Percentiles rank a stretch among this genome's conserved stretches.
Conservation (phyloP, 2,888 invertebrate species). For the Megaustenia siamemsis region DNA sequence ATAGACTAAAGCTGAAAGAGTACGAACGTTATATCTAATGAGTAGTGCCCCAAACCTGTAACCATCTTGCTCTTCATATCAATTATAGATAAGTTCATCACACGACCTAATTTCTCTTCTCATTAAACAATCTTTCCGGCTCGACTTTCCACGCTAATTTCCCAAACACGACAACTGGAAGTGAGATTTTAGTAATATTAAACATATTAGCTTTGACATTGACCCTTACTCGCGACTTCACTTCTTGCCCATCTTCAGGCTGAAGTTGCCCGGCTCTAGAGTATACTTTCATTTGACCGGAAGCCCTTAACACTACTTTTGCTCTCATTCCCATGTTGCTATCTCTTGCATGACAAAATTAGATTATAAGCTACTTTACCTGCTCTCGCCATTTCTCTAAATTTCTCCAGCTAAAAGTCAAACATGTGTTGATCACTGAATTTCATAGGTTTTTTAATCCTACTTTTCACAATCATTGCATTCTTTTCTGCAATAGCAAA, state of each 20-base stretch:
- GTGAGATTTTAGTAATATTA: constrained; percentile 2
- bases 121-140: background rate
- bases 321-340: background rate
- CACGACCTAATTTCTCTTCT: background rate
- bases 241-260: background rate
- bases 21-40: constrained; percentile 22
- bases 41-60: background rate
- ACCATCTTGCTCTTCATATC: background rate
- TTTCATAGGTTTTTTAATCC: background rate
- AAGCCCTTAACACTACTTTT: background rate
- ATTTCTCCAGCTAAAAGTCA: constrained; percentile 32
- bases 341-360: constrained; percentile 6
- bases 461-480: background rate
- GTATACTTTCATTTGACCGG: constrained; percentile 9
- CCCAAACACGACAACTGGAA: background rate
- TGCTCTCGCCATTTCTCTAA: constrained; percentile 6
- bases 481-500: constrained; percentile 14
- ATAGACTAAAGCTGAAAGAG: too few relatives aligned
- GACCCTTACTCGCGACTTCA: background rate
- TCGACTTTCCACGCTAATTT: background rate
- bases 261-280: background rate
- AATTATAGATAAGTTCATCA: background rate
- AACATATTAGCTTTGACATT: constrained; percentile 24
- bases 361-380: background rate
- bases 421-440: background rate